Evolutionary conservation across 2,888 invertebrate genomes (phyloP), one percentile per base, ranked within the genome.

Genomic region (Prosapia bicincta): DNA sequence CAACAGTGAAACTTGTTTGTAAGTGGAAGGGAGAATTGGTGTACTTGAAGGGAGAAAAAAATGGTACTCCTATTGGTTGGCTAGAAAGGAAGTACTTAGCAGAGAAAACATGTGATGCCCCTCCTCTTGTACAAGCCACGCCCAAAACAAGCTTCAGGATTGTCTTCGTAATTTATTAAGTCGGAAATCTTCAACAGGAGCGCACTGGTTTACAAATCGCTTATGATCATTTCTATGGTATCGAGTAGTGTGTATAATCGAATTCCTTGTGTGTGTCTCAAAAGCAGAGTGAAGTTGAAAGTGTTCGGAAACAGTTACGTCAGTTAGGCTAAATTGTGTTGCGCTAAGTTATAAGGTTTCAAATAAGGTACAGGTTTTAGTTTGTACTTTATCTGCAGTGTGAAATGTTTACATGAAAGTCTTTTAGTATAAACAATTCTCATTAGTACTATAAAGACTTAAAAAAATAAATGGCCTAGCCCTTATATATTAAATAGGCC

Each of bases 131-230:
- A 65, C 24, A 66, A 30, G 54, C 71, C 76, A 26, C 69, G 74
- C 76, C 70, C 66, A 38, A 15, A 28, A 24, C 24, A 38, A 68
- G 67, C 67, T 43, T 67, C 32, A 26, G 26, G 65, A 54, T 54
- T 54, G 66, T 30, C 28, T 66, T 65, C 30, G 66, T 74, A 74
- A 74, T 74, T 74, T 74, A 74, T 74, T 74, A 74, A 74, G 74
- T 74, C 43, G 74, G 26, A 43, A 73, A 68, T 73, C 73, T 73
- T 54, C 73, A 65, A 72, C 43, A n/a, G 43, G 68, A 54, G 54
- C 54, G 54, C 54, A 54, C 54, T 54, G 54, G 54, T 54, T 54
- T 54, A 54, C 54, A 20, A 54, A 54, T 54, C 54, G 54, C 54
- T 54, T 54, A 54, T 20, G 54, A 54, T 54, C 54, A 20, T 54